Percentiles rank a stretch among this genome's conserved stretches.
Conservation (phyloP, 1,140 invertebrate species). For the Drosophila arizonae region DNA sequence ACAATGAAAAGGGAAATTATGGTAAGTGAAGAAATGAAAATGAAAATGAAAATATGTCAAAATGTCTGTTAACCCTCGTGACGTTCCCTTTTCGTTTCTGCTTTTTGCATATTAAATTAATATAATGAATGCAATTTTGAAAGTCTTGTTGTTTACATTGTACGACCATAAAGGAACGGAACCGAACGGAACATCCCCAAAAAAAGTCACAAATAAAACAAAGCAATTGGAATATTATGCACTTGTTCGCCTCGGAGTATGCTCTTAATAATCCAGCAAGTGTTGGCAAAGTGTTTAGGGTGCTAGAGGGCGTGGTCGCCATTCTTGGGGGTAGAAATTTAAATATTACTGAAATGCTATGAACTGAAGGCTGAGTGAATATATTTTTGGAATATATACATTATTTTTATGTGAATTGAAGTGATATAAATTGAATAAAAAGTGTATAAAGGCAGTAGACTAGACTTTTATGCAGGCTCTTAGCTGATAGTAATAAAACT, state of each 20-base stretch:
- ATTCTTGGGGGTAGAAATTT: conserved; percentile 45
- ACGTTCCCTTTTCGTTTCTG: background rate
- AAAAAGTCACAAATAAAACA: conserved; percentile 63
- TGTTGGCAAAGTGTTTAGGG: conserved; percentile 43
- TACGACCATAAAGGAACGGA: conserved; percentile 60
- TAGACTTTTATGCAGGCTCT: too few species aligned
- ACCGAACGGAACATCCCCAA: conserved; percentile 39
- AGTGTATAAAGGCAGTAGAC: too few species aligned
- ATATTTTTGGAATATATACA: conserved; percentile 22
- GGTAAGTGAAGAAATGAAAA: conserved; percentile 66
- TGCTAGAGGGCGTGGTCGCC: conserved; percentile 45
- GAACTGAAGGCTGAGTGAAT: conserved; percentile 39
- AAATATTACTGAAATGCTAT: conserved; percentile 50
- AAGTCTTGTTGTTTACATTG: conserved; percentile 74
- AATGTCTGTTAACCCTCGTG: conserved; percentile 55
- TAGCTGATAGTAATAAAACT: too few species aligned
- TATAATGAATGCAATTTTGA: conserved; percentile 75
- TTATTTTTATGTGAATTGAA: conserved; percentile 3
- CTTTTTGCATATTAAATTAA: conserved; percentile 76
- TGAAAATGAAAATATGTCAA: conserved; percentile 78
- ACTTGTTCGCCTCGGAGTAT: conserved; percentile 75
- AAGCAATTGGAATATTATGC: conserved; percentile 82
- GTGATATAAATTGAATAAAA: background rate
- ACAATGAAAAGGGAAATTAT: conserved; percentile 66
- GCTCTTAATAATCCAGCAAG: conserved; percentile 75